These are phyloP conservation scores for Drosophila ironensis DNA, from an alignment of 1,140 invertebrate genomes.

Conservation along the genomic window DNA sequence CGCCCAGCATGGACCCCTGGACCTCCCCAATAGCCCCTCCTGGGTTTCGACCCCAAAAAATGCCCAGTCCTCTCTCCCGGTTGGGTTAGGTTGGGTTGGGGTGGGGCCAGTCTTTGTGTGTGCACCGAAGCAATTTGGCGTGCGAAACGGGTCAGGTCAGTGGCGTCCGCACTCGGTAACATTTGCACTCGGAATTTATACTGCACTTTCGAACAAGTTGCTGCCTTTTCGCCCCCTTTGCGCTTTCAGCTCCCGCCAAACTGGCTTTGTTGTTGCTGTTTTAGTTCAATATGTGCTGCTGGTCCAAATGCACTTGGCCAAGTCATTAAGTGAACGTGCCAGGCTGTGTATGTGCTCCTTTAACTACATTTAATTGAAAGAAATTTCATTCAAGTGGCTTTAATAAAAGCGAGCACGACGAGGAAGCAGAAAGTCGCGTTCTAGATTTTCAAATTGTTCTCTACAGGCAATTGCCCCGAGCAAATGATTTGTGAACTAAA, in stretches of 20 bases:
- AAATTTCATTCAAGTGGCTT: constrained; percentile 64
- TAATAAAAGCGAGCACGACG: constrained; percentile 18
- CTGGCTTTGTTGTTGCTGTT: constrained; percentile 39
- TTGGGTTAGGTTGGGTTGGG: no score
- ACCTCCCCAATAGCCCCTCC: background rate
- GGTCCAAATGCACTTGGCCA: constrained; percentile 46
- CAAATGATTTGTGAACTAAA: no score
- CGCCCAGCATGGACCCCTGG: constrained; percentile 31
- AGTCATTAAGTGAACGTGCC: constrained; percentile 67
- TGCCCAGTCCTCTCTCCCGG: no score
- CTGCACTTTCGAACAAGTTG: constrained; percentile 65
- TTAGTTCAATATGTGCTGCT: constrained; percentile 67
- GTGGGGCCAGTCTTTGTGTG: constrained; percentile 53
- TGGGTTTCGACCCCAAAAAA: background rate
- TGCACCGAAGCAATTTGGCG: constrained; percentile 77
- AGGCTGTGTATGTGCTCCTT: constrained; percentile 20
- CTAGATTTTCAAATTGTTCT: background rate
- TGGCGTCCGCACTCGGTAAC: constrained; percentile 29
- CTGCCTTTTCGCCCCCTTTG: constrained; percentile 6
- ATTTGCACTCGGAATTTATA: constrained; percentile 53
- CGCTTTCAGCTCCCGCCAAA: background rate
- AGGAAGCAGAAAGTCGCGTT: background rate
- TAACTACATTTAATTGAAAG: constrained; percentile 74
- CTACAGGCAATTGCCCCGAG: no score
- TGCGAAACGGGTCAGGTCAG: constrained; percentile 77